Percentiles rank a stretch among this genome's conserved stretches.
These are phyloP conservation scores for Megalurothrips usitatus DNA, from an alignment of 2,888 invertebrate genomes.

Conservation along the genomic window DNA sequence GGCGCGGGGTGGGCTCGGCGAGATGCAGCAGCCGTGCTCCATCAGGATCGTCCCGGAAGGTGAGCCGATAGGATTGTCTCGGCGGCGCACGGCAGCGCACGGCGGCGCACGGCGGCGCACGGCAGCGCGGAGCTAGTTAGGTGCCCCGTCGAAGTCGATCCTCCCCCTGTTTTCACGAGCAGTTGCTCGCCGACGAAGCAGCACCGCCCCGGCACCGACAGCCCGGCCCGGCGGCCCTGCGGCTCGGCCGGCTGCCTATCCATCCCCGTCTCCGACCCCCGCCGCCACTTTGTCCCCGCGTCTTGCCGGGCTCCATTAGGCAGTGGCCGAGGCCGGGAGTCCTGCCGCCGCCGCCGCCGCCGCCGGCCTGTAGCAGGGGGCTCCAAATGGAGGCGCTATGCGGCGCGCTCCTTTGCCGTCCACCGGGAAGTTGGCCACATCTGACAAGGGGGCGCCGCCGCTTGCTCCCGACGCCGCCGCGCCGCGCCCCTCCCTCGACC, in stretches of 20 bases:
- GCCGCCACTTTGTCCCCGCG: background rate
- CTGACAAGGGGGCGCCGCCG: background rate
- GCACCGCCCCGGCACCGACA: too few relatives aligned
- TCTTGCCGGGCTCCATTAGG: slow-evolving; percentile 5
- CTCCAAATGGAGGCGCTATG: too few relatives aligned
- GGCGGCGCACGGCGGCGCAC: too few relatives aligned
- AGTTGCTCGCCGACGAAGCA: too few relatives aligned
- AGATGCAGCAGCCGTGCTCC: background rate
- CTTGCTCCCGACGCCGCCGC: too few relatives aligned
- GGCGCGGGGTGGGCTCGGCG: background rate
- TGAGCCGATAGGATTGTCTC: background rate
- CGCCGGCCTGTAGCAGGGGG: too few relatives aligned
- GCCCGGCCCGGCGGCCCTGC: too few relatives aligned
- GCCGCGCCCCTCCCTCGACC: background rate
- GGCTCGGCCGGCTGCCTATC: too few relatives aligned
- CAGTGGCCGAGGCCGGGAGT: background rate
- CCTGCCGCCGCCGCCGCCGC: too few relatives aligned
- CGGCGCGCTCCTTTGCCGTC: background rate
- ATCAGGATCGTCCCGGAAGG: background rate
- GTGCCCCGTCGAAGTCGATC: background rate
- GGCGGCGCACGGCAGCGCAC: background rate
- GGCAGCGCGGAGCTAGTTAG: background rate
- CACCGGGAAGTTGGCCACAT: slow-evolving; percentile 1
- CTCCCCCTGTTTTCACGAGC: background rate
- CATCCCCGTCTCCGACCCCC: background rate